Base-by-base conservation (phyloP, 2,797 vertebrate genomes). In the Hyperoplus lanceolatus region DNA sequence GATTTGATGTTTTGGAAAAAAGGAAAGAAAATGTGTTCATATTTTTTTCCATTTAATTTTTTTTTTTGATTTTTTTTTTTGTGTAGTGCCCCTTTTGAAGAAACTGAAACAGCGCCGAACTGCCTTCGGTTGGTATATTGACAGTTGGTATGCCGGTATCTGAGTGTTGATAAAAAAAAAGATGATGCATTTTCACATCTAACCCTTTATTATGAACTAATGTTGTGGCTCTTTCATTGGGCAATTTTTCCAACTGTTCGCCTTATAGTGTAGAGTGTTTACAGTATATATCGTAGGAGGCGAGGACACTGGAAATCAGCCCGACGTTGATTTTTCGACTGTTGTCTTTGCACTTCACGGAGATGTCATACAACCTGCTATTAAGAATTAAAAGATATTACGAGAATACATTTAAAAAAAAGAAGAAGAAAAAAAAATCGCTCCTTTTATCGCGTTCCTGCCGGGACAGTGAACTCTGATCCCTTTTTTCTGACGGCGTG, bases 251-350 rank as follows among this genome's bases (percentile, higher is more conserved):
- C 90, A 95, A 93, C 93, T 94, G 92, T 94, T 91, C 91, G 95
- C 95, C 95, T 96, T 96, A 95, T 93, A 89, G 94, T 94, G 94
- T 94, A 92, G 93, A 90, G 92, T 96, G 95, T 96, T 96, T 96
- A 96, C 95, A 96, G 90, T 90, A 29, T 29, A 3, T 29, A 89
- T 89, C 57, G 75, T 94, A 80, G 86, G 81, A 77, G 18, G 89
- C 76, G 11, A 87, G 89, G 89, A 83, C 80, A 79, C 87, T 50
- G 76, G 82, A 39, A 68, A 80, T 59, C 80, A 82, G 78, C 77
- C 64, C 11, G 46, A 57, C 63, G 42, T 75, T 62, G 62, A 70
- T 12, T 29, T 29, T 29, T 63, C 57, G 58, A 68, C 70, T 12
- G 75, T 29, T 77, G 90, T 91, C 86, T 91, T 81, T 87, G 90